These are phyloP conservation scores for Echinops telfairi DNA, from an alignment of 2,113 vertebrate genomes.

Conservation along the genomic window DNA sequence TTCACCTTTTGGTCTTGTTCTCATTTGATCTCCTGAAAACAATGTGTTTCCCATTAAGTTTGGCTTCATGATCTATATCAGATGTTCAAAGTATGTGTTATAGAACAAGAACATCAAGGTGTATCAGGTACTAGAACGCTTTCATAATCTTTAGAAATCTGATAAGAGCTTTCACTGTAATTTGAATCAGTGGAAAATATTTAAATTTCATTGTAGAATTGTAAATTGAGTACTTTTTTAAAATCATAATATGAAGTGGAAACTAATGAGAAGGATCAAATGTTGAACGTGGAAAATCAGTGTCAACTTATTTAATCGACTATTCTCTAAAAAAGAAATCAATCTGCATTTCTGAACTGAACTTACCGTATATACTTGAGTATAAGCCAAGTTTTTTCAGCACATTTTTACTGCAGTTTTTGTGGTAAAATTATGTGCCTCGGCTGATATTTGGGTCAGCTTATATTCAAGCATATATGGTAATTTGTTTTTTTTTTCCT, in stretches of 20 bases:
- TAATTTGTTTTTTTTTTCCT: neutral
- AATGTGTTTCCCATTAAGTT: constrained; percentile 60
- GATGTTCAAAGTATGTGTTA: constrained; percentile 76
- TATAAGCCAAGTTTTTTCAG: too few relatives aligned
- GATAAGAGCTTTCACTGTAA: constrained; percentile 80
- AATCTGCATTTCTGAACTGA: neutral
- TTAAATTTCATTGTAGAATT: constrained; percentile 67
- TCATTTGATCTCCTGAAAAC: constrained; percentile 77
- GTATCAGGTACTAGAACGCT: constrained; percentile 66
- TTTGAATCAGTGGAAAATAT: constrained; percentile 76
- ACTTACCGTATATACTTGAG: neutral
- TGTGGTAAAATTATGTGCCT: too few relatives aligned
- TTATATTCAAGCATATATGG: too few relatives aligned
- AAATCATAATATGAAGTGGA: constrained; percentile 15
- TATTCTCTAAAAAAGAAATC: neutral
- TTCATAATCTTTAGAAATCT: constrained; percentile 74
- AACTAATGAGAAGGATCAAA: constrained; percentile 46
- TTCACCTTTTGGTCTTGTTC: constrained; percentile 45
- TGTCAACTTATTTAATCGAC: constrained; percentile 30
- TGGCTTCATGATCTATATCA: constrained; percentile 77
- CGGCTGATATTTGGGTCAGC: too few relatives aligned
- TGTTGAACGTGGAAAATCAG: constrained; percentile 58
- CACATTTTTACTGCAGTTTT: too few relatives aligned
- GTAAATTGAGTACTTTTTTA: constrained; percentile 33
- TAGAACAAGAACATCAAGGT: constrained; percentile 65